Percentiles rank a stretch among this genome's conserved stretches.
These are phyloP conservation scores for Aplocera efformata DNA, from an alignment of 2,888 invertebrate genomes.

Conservation along the genomic window DNA sequence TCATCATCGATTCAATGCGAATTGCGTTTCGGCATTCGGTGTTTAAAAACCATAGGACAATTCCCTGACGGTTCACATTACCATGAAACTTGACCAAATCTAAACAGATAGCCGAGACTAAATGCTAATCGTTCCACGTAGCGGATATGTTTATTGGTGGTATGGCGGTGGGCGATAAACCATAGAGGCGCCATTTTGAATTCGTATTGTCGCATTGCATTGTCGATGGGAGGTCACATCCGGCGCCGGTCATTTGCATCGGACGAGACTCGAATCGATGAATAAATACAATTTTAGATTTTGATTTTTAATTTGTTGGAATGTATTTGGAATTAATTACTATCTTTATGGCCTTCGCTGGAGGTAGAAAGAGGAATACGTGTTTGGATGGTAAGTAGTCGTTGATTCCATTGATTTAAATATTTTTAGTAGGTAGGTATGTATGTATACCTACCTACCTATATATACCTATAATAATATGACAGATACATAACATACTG, in stretches of 20 bases:
- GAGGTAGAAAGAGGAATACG: neutral
- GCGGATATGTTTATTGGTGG: slow-evolving; percentile 55
- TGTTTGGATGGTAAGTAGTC: too few relatives aligned
- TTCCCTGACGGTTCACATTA: too few relatives aligned
- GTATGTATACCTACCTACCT: too few relatives aligned
- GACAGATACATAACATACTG: too few relatives aligned
- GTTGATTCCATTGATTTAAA: too few relatives aligned
- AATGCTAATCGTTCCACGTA: slow-evolving; percentile 63
- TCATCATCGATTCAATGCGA: too few relatives aligned
- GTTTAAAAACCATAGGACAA: too few relatives aligned
- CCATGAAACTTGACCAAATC: slow-evolving; percentile 10
- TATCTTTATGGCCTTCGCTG: slow-evolving; percentile 1
- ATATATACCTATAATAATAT: too few relatives aligned
- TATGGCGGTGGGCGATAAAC: slow-evolving; percentile 56
- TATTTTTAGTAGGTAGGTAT: too few relatives aligned
- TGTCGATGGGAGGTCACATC: slow-evolving; percentile 74
- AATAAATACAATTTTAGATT: slow-evolving; percentile 43
- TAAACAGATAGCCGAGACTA: slow-evolving; percentile 17
- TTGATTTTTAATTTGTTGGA: slow-evolving; percentile 25
- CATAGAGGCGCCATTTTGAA: slow-evolving; percentile 73
- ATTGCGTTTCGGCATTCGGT: too few relatives aligned
- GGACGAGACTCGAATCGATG: slow-evolving; percentile 68
- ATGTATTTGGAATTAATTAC: slow-evolving; percentile 12
- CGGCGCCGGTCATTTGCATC: slow-evolving; percentile 78
- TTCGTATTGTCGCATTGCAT: slow-evolving; percentile 63